Conservation (phyloP, 2,113 vertebrate genomes). For the Neopipo cinnamomea region DNA sequence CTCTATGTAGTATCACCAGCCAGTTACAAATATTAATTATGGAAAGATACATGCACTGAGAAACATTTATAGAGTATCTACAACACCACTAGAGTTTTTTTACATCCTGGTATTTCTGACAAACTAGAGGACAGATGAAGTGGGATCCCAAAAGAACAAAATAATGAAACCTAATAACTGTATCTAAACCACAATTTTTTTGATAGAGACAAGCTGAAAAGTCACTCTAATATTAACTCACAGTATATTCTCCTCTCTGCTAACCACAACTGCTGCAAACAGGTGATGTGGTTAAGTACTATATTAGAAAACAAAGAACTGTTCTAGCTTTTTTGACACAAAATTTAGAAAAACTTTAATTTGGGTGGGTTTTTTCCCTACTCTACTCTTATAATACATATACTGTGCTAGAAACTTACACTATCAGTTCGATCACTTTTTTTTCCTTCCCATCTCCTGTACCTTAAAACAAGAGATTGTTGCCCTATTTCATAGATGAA, state of each 20-base stretch:
- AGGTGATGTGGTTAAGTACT: not conserved
- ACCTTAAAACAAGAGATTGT: not conserved
- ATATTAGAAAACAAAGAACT: not conserved
- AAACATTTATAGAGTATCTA: not conserved
- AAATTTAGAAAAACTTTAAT: not conserved
- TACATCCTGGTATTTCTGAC: not conserved
- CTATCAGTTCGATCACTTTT: not conserved
- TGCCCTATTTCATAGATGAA: not conserved
- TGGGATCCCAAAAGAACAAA: not conserved
- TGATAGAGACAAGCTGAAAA: not conserved
- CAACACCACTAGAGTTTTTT: not conserved
- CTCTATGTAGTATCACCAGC: not conserved
- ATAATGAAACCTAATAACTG: not conserved
- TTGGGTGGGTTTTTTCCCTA: not conserved
- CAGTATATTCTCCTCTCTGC: not conserved
- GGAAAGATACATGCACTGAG: not conserved
- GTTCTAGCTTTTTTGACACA: not conserved
- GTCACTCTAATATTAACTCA: not conserved
- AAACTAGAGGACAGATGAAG: not conserved
- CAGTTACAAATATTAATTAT: not conserved
- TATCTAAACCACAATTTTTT: not conserved
- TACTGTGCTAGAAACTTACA: not conserved
- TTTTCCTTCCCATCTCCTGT: not conserved
- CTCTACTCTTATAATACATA: not conserved
- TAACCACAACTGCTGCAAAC: not conserved